Conservation (phyloP, 2,888 invertebrate genomes). For the Teleogryllus oceanicus region DNA sequence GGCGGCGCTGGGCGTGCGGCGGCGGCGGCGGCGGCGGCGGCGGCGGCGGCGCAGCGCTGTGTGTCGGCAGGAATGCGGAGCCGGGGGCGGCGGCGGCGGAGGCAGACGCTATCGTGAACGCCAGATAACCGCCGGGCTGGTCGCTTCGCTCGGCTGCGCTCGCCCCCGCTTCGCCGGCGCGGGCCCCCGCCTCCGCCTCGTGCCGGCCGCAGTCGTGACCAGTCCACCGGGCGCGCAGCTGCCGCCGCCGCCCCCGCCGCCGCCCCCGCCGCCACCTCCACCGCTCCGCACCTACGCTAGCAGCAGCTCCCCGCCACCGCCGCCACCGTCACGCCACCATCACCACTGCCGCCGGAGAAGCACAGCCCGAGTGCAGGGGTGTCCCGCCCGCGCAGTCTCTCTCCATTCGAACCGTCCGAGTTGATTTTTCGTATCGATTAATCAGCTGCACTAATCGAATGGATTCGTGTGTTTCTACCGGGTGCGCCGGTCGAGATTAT, state of each 20-base stretch:
- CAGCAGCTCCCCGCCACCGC: not conserved
- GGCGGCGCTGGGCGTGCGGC: not conserved
- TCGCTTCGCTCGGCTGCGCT: not conserved
- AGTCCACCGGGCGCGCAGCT: not conserved
- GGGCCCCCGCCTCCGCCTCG: not conserved
- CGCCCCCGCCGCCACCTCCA: not conserved
- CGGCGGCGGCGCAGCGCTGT: not conserved
- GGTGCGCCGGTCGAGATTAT: not conserved
- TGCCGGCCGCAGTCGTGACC: slow-evolving; percentile 1
- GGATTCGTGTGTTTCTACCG: slow-evolving; percentile 6
- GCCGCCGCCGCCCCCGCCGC: not conserved
- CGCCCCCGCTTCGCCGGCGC: not conserved
- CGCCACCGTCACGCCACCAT: not conserved
- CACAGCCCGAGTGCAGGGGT: not conserved
- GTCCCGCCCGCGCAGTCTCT: too few relatives aligned
- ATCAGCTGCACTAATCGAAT: not conserved
- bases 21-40: not conserved
- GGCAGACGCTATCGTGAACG: slow-evolving; percentile 10
- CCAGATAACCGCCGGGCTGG: slow-evolving; percentile 1
- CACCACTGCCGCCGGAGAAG: not conserved
- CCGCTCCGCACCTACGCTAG: not conserved
- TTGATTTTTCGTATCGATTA: too few relatives aligned
- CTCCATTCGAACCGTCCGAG: too few relatives aligned
- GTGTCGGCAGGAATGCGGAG: not conserved
- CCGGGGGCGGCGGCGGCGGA: not conserved